Base-by-base conservation (phyloP, 2,113 vertebrate species). In the Calcarius ornatus region DNA sequence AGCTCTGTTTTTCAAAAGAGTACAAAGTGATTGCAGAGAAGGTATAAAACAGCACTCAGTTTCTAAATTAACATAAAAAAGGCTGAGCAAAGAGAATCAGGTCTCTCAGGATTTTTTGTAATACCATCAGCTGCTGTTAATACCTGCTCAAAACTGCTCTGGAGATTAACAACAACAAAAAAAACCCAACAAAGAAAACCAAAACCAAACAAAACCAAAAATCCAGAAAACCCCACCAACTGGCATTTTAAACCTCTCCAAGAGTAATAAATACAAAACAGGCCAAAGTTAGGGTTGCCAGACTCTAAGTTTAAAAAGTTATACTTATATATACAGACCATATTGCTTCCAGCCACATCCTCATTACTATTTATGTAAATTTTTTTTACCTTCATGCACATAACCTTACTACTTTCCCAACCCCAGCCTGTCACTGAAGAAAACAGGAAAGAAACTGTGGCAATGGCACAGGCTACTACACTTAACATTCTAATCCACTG, bases 51-150 rank as follows among this genome's bases (percentile, higher is more conserved):
- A 79, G 77, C 48, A 47, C 66, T 94, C 69, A 79, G 63, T 94
- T 87, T 59, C 59, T 80, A 90, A 94, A 92, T 23, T 21, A 93
- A 59, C 45, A 87, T 38, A 73, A 71, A 87, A 93, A 71, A 64
- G n/a, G 45, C 81, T 81, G 70, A 94, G 79, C 45, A 93, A 94
- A 33, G 78, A 79, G 65, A 91, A 95, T 50, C 37, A 11, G 30
- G 45, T 42, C 73, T 91, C 81, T 43, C 8, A n/a, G 87, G 86
- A 78, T 35, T 94, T 92, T 89, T 78, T 75, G 42, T 94, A 95
- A 92, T 64, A 75, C 77, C 80, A 84, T 85, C 91, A 95, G 69
- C 93, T 65, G 72, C 83, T 91, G 53, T 89, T 91, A 95, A 92
- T 89, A 86, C 61, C 78, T 78, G 64, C 65, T 88, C 79, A 88